Conservation (phyloP, 2,797 vertebrate species). For the Aplochiton taeniatus region DNA sequence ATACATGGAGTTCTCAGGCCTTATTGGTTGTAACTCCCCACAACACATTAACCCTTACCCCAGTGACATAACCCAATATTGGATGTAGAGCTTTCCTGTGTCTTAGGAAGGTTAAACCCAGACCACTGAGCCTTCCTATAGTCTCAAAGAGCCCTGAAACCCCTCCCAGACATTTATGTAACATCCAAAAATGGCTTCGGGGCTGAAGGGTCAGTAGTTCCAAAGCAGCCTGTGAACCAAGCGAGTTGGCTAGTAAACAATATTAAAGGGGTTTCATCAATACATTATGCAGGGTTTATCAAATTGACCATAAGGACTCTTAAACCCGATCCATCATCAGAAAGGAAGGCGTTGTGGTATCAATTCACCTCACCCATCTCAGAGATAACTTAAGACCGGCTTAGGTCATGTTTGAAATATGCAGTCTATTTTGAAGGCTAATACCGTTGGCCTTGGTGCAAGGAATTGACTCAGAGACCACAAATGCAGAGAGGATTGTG, state of each 20-base stretch:
- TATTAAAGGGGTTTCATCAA: too few species aligned
- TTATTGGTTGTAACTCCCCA: too few species aligned
- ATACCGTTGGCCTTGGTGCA: slow-evolving; percentile 4
- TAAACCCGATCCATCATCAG: too few species aligned
- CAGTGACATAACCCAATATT: too few species aligned
- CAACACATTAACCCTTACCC: too few species aligned
- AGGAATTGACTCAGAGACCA: slow-evolving; percentile 22
- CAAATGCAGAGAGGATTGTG: background rate
- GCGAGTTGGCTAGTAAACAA: too few species aligned
- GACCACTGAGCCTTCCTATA: background rate
- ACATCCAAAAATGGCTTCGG: slow-evolving; percentile 52
- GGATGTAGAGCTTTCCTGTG: too few species aligned
- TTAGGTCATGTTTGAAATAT: slow-evolving; percentile 18
- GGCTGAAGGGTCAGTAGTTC: slow-evolving; percentile 20
- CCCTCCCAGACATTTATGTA: slow-evolving; percentile 56
- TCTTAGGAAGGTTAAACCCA: background rate
- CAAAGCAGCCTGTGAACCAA: background rate
- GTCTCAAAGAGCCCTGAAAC: slow-evolving; percentile 24
- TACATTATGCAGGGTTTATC: too few species aligned
- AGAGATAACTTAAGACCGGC: background rate
- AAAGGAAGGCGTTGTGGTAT: too few species aligned
- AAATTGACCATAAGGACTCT: too few species aligned
- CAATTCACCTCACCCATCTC: too few species aligned
- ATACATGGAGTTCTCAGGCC: too few species aligned
- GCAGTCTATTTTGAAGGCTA: slow-evolving; percentile 13